A percentile compares a stretch with the other conserved stretches of the same genome.
Conservation (phyloP, 2,113 vertebrate species). For the Antennarius striatus region DNA sequence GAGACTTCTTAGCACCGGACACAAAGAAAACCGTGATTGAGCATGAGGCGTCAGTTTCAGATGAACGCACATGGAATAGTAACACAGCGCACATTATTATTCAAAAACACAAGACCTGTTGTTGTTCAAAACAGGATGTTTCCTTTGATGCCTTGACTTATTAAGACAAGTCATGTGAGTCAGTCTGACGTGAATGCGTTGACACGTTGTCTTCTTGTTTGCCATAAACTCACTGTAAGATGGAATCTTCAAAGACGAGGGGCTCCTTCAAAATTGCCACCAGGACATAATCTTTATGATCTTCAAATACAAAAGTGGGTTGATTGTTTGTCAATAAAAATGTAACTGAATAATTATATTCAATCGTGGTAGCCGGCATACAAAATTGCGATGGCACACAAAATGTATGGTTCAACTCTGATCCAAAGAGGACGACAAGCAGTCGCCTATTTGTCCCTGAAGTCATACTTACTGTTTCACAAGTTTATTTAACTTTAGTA, state of each 20-base stretch:
- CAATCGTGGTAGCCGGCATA: no score
- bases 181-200: neutral
- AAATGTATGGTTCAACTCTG: neutral
- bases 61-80: no score
- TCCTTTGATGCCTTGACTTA: neutral
- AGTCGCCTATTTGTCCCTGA: neutral
- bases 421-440: neutral
- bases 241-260: neutral
- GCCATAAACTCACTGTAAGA: constrained; percentile 1
- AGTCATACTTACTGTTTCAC: neutral
- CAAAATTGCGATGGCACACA: neutral
- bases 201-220: neutral
- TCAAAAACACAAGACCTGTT: neutral
- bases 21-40: no score
- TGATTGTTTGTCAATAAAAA: neutral
- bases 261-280: neutral
- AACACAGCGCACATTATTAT: neutral
- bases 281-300: neutral
- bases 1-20: no score
- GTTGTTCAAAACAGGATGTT: neutral
- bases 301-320: neutral
- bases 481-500: neutral
- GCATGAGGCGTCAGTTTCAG: no score
- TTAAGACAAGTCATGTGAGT: neutral
- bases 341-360: neutral